Evolutionary conservation across 2,888 invertebrate genomes (phyloP).

Genomic region (Perizoma affinitatum): DNA sequence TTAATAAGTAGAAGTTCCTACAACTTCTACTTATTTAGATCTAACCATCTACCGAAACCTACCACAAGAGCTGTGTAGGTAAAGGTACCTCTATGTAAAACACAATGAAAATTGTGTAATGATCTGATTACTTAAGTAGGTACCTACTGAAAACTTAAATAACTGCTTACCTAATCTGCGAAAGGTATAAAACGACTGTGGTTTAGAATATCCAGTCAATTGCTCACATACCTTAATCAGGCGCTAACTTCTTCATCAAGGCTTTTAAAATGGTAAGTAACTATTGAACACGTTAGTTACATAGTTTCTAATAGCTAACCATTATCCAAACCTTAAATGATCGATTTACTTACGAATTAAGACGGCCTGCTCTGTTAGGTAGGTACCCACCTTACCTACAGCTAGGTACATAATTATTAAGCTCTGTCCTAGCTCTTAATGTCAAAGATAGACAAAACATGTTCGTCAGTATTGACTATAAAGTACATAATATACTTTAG

Average conservation of each 20-base stretch:
- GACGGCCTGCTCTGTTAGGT: background rate
- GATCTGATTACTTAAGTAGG: background rate
- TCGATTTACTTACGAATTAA: background rate
- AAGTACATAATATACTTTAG: no score
- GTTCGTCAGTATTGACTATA: no score
- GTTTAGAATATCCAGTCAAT: conserved; percentile 7
- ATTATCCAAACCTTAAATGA: no score
- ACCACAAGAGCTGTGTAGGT: conserved; percentile 5
- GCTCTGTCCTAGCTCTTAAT: no score
- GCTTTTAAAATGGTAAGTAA: conserved; percentile 13
- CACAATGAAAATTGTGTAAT: conserved; percentile 33
- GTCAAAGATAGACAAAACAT: no score
- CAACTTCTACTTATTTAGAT: no score
- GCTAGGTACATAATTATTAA: no score
- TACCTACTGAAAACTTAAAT: background rate
- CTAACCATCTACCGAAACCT: no score
- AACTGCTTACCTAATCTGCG: background rate
- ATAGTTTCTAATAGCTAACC: no score
- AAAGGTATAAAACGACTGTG: conserved; percentile 23
- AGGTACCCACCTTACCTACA: no score
- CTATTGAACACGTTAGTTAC: background rate
- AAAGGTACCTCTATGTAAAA: conserved; percentile 8
- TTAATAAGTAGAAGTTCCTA: no score
- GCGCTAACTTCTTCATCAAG: conserved; percentile 1
- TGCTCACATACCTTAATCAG: conserved; percentile 7